Base-by-base conservation (phyloP, 1,140 invertebrate species). In the Cotesia typhae region DNA sequence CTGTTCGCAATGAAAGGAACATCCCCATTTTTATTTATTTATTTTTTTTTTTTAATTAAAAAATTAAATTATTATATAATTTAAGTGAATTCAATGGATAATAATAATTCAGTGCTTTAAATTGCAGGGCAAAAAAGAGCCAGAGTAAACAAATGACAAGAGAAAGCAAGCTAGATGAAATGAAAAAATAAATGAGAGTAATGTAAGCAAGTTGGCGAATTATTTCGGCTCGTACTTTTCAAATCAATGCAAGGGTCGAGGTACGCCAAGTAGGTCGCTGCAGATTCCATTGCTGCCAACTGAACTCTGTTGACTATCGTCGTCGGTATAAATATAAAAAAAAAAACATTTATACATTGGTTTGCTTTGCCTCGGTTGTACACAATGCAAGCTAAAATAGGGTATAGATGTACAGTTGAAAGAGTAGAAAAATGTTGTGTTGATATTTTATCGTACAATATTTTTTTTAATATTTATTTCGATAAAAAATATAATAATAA, bases 181-280 rank as follows among this genome's bases (percentile, higher is more conserved):
- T 37, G 14, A 10, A 47, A 35, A 60, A 35, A 36, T 63, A 57
- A 35, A 53, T 51, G 20, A 35, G 52, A 71, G 12, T 55, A 67
- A 55, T 52, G 6, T 55, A 14, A 71, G 51, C 51, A 14, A 47
- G 12, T 57, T 60, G 51, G 55, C 36, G 36, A 65, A 55, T 81
- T 82, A 85, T 84, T 83, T 83, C 66, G 79, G 80, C 81, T 81
- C 70, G 80, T 69, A 78, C 67, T 77, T 47, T 47, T 80, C 75
- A 78, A 87, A 84, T 85, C 84, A 82, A 85, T 84, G 82, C 70
- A 75, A 84, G 83, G 84, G 85, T 87, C 84, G 85, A 85, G 81
- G 84, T 79, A 85, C 85, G 84, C 80, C 81, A 85, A 87, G 83
- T 85, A 85, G 84, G 85, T 85, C 84, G 83, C 77, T 75, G 79